These are phyloP conservation scores for Caradrina kadenii DNA, from an alignment of 2,888 invertebrate genomes.

Conservation along the genomic window DNA sequence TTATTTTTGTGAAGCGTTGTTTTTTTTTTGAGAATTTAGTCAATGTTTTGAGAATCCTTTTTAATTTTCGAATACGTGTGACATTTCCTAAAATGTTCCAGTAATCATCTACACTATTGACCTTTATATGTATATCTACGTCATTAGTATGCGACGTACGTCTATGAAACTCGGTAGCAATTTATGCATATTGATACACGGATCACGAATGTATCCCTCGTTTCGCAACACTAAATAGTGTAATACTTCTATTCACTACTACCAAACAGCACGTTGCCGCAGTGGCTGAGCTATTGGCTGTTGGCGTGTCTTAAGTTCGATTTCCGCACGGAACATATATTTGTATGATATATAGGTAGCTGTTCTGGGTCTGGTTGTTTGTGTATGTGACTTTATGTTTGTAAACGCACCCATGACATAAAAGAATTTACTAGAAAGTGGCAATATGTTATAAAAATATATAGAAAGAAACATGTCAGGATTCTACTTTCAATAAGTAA, in stretches of 20 bases:
- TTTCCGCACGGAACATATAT: too few species aligned
- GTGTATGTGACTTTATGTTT: too few species aligned
- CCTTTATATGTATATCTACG: neutral
- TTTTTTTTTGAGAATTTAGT: neutral
- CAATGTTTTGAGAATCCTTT: neutral
- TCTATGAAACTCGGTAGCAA: conserved; percentile 17
- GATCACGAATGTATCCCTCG: conserved; percentile 37
- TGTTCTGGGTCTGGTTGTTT: too few species aligned
- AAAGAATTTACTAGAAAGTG: too few species aligned
- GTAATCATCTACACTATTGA: conserved; percentile 9
- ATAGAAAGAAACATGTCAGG: too few species aligned
- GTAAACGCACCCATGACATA: too few species aligned
- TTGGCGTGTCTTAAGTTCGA: too few species aligned
- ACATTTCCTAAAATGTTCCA: neutral
- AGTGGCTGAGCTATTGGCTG: too few species aligned
- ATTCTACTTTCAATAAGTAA: conserved; percentile 15
- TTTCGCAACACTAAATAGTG: conserved; percentile 10
- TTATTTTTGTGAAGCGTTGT: too few species aligned
- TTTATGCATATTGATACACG: conserved; percentile 39
- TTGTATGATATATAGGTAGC: too few species aligned
- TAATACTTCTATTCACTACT: neutral
- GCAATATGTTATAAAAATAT: too few species aligned
- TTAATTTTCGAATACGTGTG: neutral
- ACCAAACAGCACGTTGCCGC: too few species aligned
- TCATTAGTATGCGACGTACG: conserved; percentile 19